Percentiles rank a stretch among this genome's conserved stretches.
phyloP scores from a whole-genome alignment of 1,140 invertebrate species.

The Drosophila pachea region DNA sequence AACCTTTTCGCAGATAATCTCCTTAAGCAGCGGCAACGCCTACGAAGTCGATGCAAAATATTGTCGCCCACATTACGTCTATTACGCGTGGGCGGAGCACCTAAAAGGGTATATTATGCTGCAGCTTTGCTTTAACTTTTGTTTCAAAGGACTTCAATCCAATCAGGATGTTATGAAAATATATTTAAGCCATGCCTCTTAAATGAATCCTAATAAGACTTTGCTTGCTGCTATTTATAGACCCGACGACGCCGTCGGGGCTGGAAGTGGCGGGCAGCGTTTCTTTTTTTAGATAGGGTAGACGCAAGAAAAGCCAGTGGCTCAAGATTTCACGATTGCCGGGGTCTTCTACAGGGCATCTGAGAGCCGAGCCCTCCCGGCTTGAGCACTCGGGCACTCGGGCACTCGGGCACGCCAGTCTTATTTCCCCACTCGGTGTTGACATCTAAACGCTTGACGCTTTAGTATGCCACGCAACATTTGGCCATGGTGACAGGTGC shows the following conservation, averaged over 20 bases:
- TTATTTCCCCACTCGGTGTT: conserved; percentile 36
- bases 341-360: conserved; percentile 23
- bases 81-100: conserved; percentile 24
- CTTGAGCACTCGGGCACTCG: background rate
- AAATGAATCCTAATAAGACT: background rate
- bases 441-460: conserved; percentile 74
- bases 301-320: no score
- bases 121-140: background rate
- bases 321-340: no score
- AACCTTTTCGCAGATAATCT: conserved; percentile 75
- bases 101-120: conserved; percentile 5
- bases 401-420: background rate
- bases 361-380: background rate
- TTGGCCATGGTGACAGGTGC: conserved; percentile 75
- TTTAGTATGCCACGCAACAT: conserved; percentile 70
- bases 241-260: background rate
- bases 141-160: background rate
- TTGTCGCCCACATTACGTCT: conserved; percentile 44
- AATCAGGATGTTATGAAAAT: background rate
- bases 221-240: background rate
- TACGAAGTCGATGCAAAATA: conserved; percentile 35
- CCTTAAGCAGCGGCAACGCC: conserved; percentile 50
- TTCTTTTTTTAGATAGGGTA: no score
- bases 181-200: background rate
- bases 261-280: no score